Conservation (phyloP, 1,140 invertebrate genomes). For the Panulirus ornatus region DNA sequence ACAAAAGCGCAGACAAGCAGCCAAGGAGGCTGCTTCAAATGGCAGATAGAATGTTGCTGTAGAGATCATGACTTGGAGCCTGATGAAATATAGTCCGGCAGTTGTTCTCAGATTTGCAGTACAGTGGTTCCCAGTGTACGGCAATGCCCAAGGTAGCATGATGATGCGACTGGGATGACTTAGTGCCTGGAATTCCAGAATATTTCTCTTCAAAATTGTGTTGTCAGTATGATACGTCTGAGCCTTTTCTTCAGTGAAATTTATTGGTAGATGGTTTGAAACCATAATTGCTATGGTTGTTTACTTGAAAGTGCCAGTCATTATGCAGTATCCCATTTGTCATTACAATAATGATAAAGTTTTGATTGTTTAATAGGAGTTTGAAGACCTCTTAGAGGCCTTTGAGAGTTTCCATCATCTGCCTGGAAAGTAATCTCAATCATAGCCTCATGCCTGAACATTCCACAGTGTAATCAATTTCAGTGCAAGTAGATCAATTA, state of each 20-base stretch:
- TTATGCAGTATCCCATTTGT: too few species aligned
- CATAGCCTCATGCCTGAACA: too few species aligned
- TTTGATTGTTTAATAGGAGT: background rate
- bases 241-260: background rate
- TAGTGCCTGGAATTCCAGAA: background rate
- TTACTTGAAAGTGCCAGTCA: too few species aligned
- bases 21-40: conserved; percentile 29
- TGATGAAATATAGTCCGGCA: background rate
- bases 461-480: too few species aligned
- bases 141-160: background rate
- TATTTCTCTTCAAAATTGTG: background rate
- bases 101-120: background rate
- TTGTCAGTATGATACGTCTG: background rate
- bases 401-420: too few species aligned
- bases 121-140: too few species aligned
- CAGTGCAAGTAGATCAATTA: too few species aligned
- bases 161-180: background rate
- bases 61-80: background rate
- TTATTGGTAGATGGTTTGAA: background rate
- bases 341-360: too few species aligned
- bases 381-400: background rate
- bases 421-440: background rate
- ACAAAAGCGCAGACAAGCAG: conserved; percentile 75
- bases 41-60: conserved; percentile 43
- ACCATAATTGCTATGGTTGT: too few species aligned